phyloP scores from a whole-genome alignment of 2,797 vertebrate genomes.

The Enteromius afrohamiltoni region DNA sequence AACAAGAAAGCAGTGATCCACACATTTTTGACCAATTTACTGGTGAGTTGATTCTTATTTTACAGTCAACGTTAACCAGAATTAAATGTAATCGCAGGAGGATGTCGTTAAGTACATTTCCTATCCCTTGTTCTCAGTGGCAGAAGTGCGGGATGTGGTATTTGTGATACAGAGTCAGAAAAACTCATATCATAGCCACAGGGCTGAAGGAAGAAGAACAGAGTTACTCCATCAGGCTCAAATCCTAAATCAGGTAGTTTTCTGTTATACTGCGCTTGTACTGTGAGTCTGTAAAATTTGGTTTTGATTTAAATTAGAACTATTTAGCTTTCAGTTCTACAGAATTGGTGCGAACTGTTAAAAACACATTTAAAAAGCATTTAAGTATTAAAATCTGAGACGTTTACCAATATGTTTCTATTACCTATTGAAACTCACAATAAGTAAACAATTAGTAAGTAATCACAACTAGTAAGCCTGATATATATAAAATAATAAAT shows the following conservation, averaged over 20 bases:
- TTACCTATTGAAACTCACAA: no score
- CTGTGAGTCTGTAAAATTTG: not conserved
- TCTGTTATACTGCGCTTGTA: not conserved
- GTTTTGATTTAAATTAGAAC: not conserved
- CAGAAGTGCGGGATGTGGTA: slow-evolving; percentile 83
- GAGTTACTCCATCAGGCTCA: slow-evolving; percentile 83
- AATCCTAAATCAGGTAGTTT: slow-evolving; percentile 79
- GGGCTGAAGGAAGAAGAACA: slow-evolving; percentile 76
- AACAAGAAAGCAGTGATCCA: not conserved
- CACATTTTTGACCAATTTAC: not conserved
- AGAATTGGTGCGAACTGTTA: no score
- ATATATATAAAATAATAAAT: no score
- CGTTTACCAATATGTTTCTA: no score
- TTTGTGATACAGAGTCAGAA: slow-evolving; percentile 92
- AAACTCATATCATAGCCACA: slow-evolving; percentile 84
- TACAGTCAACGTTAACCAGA: not conserved
- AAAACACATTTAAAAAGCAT: no score
- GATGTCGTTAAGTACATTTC: not conserved
- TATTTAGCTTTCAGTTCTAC: not conserved
- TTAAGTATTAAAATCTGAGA: no score
- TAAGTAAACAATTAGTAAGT: no score
- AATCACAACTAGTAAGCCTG: no score
- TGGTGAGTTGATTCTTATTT: not conserved
- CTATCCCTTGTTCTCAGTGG: not conserved
- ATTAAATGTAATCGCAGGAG: no score